phyloP scores from a whole-genome alignment of 2,888 invertebrate genomes.

The Tubiluchus corallicola region DNA sequence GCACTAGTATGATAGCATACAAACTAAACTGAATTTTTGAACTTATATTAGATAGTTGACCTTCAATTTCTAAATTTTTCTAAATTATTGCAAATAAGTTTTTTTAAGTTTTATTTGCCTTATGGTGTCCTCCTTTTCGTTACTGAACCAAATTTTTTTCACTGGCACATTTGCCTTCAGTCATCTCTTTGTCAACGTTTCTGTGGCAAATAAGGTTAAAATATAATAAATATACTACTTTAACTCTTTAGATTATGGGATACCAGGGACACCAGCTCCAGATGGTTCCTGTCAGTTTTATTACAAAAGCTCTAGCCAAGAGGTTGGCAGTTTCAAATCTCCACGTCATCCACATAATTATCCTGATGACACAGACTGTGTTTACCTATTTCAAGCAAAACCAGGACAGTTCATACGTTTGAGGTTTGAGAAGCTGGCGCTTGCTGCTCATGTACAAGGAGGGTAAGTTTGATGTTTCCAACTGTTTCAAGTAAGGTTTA shows the following conservation, averaged over 20 bases:
- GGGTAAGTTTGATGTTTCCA: too few species aligned
- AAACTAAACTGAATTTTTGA: too few species aligned
- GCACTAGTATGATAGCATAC: too few species aligned
- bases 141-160: too few species aligned
- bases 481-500: too few species aligned
- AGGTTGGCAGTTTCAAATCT: background rate
- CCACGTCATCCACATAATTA: conserved; percentile 1
- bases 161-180: too few species aligned
- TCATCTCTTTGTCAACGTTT: background rate
- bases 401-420: background rate
- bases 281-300: conserved; percentile 42
- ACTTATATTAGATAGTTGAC: too few species aligned
- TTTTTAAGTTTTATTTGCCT: too few species aligned
- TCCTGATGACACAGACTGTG: background rate
- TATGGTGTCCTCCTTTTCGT: too few species aligned
- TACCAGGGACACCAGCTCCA: conserved; percentile 81
- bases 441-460: too few species aligned
- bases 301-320: background rate
- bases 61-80: too few species aligned
- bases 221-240: conserved; percentile 23
- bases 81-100: too few species aligned
- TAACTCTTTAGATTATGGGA: conserved; percentile 58
- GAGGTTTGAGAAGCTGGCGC: background rate
- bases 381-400: background rate
- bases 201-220: background rate